Evolutionary conservation across 2,113 vertebrate species (phyloP), one percentile per base, ranked within the genome.

Genomic region (Phalacrocorax aristotelis): DNA sequence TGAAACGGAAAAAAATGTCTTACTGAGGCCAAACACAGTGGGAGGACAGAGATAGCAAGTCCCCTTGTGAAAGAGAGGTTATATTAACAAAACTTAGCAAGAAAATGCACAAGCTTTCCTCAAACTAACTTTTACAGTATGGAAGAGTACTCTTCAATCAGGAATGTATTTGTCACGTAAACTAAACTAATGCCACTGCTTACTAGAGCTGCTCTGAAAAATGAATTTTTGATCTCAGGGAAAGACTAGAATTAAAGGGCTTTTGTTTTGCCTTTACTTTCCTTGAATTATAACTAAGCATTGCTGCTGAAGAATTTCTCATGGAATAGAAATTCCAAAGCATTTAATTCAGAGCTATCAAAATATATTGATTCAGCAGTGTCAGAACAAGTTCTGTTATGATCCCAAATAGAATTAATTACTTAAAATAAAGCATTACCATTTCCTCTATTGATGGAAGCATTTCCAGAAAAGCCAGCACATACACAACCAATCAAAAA

Each of bases 321-420:
- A 70, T 19, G 36, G 27, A 93, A 72, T 29, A 48, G 30, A 60
- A 88, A 88, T 65, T 61, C 12, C 36, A 55, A 77, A 86, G 20
- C 1, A 5, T 36, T 81, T 65, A 52, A 80, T 66, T 77, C 2
- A 1, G 10, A 77, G 12, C 10, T 52, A 83, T 64, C 13, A 89
- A 86, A 77, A 80, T 62, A 77, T 64, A 86, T 27, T 38, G 26
- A 83, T 42, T 61, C 46, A 74, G 20, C 16, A n/a, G 23, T 65
- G n/a, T 26, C 0, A 0, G 40, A 95, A 52, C 2, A 1, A 4
- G 16, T 55, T 64, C 44, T 46, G 44, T 44, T 46, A 46, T 46
- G 6, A 92, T 3, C 4, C 7, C 58, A 83, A 93, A 79, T 10
- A 64, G 38, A 77, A 81, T 4, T n/a, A 52, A 36, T 54, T 74